Evolutionary conservation across 2,888 invertebrate genomes (phyloP).

Genomic region (Nomada fabriciana): DNA sequence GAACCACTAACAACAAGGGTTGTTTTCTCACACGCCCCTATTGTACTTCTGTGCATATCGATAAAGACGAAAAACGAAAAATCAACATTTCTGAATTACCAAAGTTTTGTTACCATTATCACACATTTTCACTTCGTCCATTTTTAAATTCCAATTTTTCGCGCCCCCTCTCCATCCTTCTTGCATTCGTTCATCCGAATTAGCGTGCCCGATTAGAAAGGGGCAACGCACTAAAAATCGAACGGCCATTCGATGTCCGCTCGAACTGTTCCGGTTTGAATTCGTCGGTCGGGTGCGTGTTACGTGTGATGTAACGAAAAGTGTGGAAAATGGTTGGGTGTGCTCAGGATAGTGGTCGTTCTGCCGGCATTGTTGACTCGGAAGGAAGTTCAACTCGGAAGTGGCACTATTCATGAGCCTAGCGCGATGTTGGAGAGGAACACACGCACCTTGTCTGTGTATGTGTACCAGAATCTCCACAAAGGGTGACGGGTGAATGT

Average conservation of each 20-base stretch:
- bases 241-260: conserved; percentile 41
- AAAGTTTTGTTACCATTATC: too few relatives aligned
- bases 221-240: conserved; percentile 36
- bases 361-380: conserved; percentile 72
- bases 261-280: conserved; percentile 50
- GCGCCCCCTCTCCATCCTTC: not conserved
- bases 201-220: not conserved
- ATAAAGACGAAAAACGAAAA: too few relatives aligned
- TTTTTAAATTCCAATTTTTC: too few relatives aligned
- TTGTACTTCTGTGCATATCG: too few relatives aligned
- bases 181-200: not conserved
- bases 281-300: conserved; percentile 33
- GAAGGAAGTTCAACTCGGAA: conserved; percentile 83
- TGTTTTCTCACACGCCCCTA: too few relatives aligned
- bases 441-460: conserved; percentile 24
- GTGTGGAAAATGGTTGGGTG: conserved; percentile 70
- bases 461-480: conserved; percentile 23
- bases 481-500: conserved; percentile 7
- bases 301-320: conserved; percentile 68
- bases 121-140: too few relatives aligned
- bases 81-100: too few relatives aligned
- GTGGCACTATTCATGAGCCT: conserved; percentile 74
- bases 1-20: too few relatives aligned
- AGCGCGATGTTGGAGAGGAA: not conserved
- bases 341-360: conserved; percentile 64